Conservation (phyloP, 2,797 vertebrate species). For the Coreius guichenoti region DNA sequence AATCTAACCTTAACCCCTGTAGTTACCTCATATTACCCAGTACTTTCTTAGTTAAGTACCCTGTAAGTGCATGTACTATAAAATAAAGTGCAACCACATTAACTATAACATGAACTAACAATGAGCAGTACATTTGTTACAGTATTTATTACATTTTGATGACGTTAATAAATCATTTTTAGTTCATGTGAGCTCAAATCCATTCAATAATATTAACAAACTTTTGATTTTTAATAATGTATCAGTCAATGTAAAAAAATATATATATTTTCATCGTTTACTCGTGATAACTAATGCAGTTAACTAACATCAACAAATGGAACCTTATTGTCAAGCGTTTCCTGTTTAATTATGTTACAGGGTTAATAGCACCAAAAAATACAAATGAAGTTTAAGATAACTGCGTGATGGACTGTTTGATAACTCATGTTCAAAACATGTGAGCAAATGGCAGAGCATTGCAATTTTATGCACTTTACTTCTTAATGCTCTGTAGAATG, state of each 20-base stretch:
- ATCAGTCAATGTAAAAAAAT: background rate
- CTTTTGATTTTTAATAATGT: background rate
- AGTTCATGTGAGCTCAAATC: background rate
- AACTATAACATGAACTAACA: background rate
- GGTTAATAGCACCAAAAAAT: too few relatives aligned
- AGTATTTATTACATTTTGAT: background rate
- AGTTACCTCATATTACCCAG: too few relatives aligned
- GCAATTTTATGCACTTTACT: background rate
- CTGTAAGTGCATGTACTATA: too few relatives aligned
- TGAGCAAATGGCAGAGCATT: background rate
- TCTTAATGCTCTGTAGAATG: conserved; percentile 58
- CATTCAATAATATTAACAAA: background rate
- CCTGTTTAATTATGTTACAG: background rate
- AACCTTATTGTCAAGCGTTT: background rate
- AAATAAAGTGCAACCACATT: background rate
- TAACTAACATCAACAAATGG: background rate
- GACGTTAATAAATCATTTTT: background rate
- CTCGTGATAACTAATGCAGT: background rate
- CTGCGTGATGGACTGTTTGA: background rate
- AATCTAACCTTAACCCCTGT: too few relatives aligned
- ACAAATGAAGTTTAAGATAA: background rate
- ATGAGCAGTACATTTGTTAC: background rate
- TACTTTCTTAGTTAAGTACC: too few relatives aligned
- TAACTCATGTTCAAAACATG: background rate
- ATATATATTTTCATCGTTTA: background rate